Evolutionary conservation across 2,888 invertebrate species (phyloP).

Genomic region (Dermolepida albohirtum): DNA sequence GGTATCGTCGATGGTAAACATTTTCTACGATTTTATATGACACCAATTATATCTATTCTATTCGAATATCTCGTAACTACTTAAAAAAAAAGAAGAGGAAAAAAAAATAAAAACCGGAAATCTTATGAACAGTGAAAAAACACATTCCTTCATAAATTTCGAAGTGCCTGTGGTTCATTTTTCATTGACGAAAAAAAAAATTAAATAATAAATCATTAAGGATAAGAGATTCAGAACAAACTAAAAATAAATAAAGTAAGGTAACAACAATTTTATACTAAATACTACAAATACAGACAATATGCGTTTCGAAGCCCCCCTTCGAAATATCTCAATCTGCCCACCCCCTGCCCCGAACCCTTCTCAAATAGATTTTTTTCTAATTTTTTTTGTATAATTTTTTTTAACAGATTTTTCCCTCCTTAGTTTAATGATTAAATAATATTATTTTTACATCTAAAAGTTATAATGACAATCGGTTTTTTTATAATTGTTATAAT

Average conservation of each 20-base stretch:
- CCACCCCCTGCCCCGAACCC: neutral
- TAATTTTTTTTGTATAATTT: conserved; percentile 24
- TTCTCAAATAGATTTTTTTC: neutral
- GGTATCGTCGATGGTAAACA: conserved; percentile 16
- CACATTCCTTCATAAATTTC: conserved; percentile 39
- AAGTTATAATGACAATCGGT: conserved; percentile 55
- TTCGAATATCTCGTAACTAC: neutral
- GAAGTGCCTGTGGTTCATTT: conserved; percentile 42
- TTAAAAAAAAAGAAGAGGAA: neutral
- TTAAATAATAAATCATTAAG: conserved; percentile 18
- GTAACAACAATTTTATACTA: conserved; percentile 9
- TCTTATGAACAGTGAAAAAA: conserved; percentile 15
- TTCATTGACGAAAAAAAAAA: conserved; percentile 26
- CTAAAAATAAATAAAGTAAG: too few relatives aligned
- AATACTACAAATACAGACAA: conserved; percentile 19
- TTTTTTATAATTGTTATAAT: conserved; percentile 51
- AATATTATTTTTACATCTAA: conserved; percentile 31
- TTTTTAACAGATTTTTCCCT: conserved; percentile 22
- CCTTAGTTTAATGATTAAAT: conserved; percentile 33
- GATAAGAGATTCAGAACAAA: conserved; percentile 1
- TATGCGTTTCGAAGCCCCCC: conserved; percentile 35
- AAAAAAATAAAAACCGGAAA: neutral
- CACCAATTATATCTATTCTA: neutral
- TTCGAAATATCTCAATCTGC: neutral
- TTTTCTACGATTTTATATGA: conserved; percentile 40